phyloP scores from a whole-genome alignment of 2,113 vertebrate genomes.

The Hemiscyllium ocellatum region DNA sequence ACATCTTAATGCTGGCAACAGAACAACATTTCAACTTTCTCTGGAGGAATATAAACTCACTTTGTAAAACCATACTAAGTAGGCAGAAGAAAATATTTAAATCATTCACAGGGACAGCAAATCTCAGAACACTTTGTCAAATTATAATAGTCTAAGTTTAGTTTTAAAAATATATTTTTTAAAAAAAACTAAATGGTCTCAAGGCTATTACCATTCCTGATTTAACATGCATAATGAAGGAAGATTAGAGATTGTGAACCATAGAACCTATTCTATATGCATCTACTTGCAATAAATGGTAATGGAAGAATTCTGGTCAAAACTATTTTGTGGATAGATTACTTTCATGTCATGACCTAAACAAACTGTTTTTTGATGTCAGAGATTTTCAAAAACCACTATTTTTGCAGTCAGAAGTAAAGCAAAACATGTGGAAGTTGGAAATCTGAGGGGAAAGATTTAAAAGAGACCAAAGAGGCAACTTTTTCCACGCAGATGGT shows the following conservation, averaged over 20 bases:
- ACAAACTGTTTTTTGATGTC: background rate
- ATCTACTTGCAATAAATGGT: background rate
- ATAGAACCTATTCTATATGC: background rate
- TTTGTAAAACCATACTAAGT: background rate
- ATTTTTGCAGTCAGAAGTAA: no score
- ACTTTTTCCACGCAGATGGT: no score
- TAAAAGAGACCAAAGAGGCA: no score
- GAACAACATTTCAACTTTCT: background rate
- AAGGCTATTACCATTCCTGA: background rate
- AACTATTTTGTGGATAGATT: background rate
- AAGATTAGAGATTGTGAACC: background rate
- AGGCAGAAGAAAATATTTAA: conserved; percentile 12
- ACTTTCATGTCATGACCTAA: background rate
- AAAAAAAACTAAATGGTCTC: background rate
- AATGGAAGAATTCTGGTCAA: background rate
- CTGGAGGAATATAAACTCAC: background rate
- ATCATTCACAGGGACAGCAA: background rate
- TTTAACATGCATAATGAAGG: background rate
- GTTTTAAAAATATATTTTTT: background rate
- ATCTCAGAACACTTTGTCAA: background rate
- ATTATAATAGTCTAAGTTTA: background rate
- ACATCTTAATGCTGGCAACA: background rate
- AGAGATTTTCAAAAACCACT: background rate
- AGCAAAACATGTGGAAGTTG: no score
- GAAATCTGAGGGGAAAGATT: no score